phyloP scores from a whole-genome alignment of 2,113 vertebrate genomes.

The Copsychus sechellarum region DNA sequence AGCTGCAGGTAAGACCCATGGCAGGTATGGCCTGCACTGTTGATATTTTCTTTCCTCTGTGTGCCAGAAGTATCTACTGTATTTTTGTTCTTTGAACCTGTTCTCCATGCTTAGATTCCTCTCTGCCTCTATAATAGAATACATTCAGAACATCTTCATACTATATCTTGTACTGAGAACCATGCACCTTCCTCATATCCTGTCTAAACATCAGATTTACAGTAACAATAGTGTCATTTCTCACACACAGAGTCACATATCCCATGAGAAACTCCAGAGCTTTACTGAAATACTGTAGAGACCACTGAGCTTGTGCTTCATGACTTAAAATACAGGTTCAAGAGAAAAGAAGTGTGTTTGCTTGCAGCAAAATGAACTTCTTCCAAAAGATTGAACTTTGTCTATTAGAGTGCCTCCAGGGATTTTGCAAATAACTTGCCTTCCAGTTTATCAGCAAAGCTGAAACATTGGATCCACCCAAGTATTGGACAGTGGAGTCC shows the following conservation, averaged over 20 bases:
- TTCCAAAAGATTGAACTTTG: neutral
- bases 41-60: neutral
- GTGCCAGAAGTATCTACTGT: neutral
- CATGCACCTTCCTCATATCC: neutral
- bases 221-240: neutral
- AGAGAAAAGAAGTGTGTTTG: neutral
- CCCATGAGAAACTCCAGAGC: neutral
- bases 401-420: neutral
- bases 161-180: neutral
- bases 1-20: neutral
- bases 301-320: neutral
- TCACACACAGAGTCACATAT: neutral
- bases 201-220: neutral
- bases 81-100: neutral
- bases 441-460: neutral
- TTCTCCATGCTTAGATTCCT: neutral
- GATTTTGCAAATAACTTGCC: neutral
- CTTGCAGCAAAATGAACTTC: neutral
- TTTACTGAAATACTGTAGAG: neutral
- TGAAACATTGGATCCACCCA: neutral
- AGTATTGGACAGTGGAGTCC: neutral
- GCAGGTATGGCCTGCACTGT: rapidly evolving
- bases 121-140: neutral
- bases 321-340: neutral
- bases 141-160: neutral